These are phyloP conservation scores for Rhipidura dahli DNA, from an alignment of 2,113 vertebrate genomes.

Conservation along the genomic window DNA sequence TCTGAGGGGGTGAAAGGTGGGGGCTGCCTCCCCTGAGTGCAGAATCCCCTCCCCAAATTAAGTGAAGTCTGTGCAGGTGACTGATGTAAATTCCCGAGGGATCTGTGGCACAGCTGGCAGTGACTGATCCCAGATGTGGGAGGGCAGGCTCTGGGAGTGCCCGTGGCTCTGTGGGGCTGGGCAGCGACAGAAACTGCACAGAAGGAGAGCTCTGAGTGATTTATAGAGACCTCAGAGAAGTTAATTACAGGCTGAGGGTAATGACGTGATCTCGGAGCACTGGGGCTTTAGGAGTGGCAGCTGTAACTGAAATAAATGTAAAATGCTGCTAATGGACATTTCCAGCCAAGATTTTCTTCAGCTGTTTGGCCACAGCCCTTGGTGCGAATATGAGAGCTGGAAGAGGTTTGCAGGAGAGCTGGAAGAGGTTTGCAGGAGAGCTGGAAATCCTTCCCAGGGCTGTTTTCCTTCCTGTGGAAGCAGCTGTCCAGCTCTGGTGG, in stretches of 20 bases:
- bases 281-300: not conserved
- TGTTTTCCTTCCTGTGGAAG: not conserved
- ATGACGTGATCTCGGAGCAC: not conserved
- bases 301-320: not conserved
- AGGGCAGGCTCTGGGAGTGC: not conserved
- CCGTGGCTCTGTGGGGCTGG: not conserved
- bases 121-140: not conserved
- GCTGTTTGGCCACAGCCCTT: not conserved
- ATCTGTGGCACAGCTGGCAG: not conserved
- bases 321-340: not conserved
- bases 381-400: not conserved
- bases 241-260: not conserved
- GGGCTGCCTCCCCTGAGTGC: no score
- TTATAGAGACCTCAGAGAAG: not conserved
- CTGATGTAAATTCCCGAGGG: not conserved
- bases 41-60: not conserved
- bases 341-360: not conserved
- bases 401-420: not conserved
- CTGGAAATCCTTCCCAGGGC: not conserved
- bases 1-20: not conserved
- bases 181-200: not conserved
- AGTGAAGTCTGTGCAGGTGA: not conserved
- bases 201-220: not conserved
- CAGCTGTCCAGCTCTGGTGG: not conserved
- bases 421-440: not conserved